Conservation (phyloP, 2,113 vertebrate species). For the Charina bottae region DNA sequence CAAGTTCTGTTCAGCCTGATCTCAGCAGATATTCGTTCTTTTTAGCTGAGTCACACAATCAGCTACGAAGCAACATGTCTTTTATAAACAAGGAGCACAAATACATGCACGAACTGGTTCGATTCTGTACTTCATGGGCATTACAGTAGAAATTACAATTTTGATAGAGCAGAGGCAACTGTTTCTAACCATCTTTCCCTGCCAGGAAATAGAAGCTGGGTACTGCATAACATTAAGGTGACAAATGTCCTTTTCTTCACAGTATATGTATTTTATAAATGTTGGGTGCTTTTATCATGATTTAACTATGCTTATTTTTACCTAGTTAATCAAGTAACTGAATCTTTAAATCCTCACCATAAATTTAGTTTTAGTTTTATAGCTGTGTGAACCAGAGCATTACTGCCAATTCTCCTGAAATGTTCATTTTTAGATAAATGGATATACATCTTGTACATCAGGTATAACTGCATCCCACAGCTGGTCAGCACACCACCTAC, state of each 20-base stretch:
- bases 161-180: background rate
- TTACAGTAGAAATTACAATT: background rate
- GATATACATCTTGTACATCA: background rate
- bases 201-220: background rate
- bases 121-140: no score
- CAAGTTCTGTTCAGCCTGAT: background rate
- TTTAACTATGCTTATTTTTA: background rate
- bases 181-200: background rate
- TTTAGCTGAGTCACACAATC: background rate
- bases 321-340: background rate
- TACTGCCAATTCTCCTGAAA: background rate
- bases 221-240: background rate
- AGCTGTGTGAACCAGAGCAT: background rate
- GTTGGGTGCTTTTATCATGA: background rate
- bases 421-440: background rate
- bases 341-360: background rate
- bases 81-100: background rate
- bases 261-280: background rate
- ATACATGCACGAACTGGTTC: background rate
- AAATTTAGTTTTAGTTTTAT: background rate
- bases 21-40: background rate
- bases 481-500: background rate
- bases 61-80: background rate
- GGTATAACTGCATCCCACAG: background rate
- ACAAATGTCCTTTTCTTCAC: background rate